Evolutionary conservation across 2,888 invertebrate species (phyloP).

Genomic region (Synanthedon tipuliformis): DNA sequence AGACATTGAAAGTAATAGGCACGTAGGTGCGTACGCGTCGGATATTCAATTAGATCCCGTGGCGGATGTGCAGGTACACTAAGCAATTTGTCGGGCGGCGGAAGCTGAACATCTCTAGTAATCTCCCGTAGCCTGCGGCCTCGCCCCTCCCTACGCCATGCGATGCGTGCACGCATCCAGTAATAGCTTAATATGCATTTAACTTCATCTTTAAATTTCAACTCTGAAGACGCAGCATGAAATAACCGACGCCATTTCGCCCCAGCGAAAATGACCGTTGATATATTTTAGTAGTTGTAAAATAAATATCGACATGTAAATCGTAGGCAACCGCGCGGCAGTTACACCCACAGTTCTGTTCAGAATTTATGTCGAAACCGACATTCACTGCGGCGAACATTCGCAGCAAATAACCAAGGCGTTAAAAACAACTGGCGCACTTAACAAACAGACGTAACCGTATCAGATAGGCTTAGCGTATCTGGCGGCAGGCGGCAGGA

Average conservation of each 20-base stretch:
- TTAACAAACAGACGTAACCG: slow-evolving; percentile 69
- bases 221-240: background rate
- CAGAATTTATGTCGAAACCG: slow-evolving; percentile 66
- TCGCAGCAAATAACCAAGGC: slow-evolving; percentile 65
- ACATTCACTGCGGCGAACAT: slow-evolving; percentile 59
- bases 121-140: slow-evolving; percentile 33
- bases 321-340: slow-evolving; percentile 47
- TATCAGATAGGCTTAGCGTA: slow-evolving; percentile 60
- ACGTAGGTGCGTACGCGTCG: slow-evolving; percentile 8
- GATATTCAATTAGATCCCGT: slow-evolving; percentile 39
- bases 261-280: slow-evolving; percentile 34
- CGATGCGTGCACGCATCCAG: slow-evolving; percentile 12
- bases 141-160: slow-evolving; percentile 5
- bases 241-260: slow-evolving; percentile 7
- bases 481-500: slow-evolving; percentile 46
- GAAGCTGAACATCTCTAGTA: slow-evolving; percentile 46
- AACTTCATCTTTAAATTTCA: slow-evolving; percentile 1
- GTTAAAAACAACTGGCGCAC: slow-evolving; percentile 67
- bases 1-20: slow-evolving; percentile 19
- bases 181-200: slow-evolving; percentile 7
- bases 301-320: slow-evolving; percentile 50
- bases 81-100: slow-evolving; percentile 44
- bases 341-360: slow-evolving; percentile 66
- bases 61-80: slow-evolving; percentile 31
- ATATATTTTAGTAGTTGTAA: slow-evolving; percentile 47